phyloP scores from a whole-genome alignment of 2,797 vertebrate genomes.

The Sebastes elongatus region DNA sequence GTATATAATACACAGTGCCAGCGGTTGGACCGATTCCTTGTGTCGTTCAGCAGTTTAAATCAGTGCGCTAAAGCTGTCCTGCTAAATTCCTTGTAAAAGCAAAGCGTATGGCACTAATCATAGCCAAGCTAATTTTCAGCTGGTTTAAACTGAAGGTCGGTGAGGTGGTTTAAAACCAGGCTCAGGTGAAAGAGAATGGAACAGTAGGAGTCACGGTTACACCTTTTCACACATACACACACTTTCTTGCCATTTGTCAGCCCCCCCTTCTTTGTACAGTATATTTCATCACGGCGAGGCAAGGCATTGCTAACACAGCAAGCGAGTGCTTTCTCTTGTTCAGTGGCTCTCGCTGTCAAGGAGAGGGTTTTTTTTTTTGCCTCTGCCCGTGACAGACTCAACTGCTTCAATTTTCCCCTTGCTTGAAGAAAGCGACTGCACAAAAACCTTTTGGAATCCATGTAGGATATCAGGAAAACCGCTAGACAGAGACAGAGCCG shows the following conservation, averaged over 20 bases:
- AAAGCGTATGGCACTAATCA: not conserved
- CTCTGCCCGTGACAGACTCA: conserved; percentile 45
- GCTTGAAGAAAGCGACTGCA: conserved; percentile 39
- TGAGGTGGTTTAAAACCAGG: not conserved
- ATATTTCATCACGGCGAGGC: conserved; percentile 63
- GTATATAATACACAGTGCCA: not conserved
- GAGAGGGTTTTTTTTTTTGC: conserved; percentile 30
- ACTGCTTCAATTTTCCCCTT: conserved; percentile 58
- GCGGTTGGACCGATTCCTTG: not conserved
- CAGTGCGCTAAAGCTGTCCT: not conserved
- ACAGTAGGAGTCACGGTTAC: not conserved
- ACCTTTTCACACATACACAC: not conserved
- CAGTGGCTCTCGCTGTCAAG: conserved; percentile 49
- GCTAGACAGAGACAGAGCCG: not conserved
- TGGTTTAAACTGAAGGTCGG: not conserved
- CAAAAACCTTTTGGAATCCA: conserved; percentile 39
- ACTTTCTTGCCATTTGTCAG: conserved; percentile 48
- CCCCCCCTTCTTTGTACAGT: conserved; percentile 8
- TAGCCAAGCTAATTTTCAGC: not conserved
- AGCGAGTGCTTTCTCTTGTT: conserved; percentile 71
- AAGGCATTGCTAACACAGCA: conserved; percentile 43
- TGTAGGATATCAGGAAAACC: not conserved
- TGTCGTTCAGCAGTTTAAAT: not conserved
- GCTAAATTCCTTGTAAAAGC: not conserved
- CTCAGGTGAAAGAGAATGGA: conserved; percentile 18